phyloP scores from a whole-genome alignment of 2,797 vertebrate genomes.

The Tokudaia muenninki region DNA sequence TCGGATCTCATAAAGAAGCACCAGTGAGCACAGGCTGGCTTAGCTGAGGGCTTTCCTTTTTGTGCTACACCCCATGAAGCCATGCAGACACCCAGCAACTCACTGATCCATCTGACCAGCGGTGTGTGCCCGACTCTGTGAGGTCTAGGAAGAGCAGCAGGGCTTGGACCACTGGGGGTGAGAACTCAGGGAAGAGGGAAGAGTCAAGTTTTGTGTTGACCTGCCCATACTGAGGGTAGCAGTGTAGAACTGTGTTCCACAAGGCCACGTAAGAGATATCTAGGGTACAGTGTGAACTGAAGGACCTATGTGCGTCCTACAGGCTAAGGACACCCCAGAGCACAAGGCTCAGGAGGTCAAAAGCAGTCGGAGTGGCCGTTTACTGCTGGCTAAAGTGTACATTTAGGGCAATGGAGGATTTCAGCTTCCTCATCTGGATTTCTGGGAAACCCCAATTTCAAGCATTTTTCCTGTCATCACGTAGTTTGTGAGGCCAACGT shows the following conservation, averaged over 20 bases:
- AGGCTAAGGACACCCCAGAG: background rate
- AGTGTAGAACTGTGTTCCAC: background rate
- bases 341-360: accelerated
- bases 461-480: background rate
- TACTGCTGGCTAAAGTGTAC: accelerated
- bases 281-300: accelerated
- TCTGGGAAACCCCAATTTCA: background rate
- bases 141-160: accelerated
- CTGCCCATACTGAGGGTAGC: accelerated
- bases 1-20: accelerated
- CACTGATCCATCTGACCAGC: accelerated
- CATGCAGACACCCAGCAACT: no score
- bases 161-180: background rate
- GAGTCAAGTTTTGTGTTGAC: accelerated
- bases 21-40: accelerated
- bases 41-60: no score
- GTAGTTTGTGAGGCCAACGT: background rate
- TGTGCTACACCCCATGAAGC: background rate
- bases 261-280: accelerated
- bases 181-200: background rate
- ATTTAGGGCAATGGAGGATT: accelerated
- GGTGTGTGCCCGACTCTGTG: accelerated
- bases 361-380: background rate
- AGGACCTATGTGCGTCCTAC: accelerated
- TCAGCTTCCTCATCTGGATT: accelerated